Conservation (phyloP, 2,888 invertebrate genomes). For the Plutella xylostella region DNA sequence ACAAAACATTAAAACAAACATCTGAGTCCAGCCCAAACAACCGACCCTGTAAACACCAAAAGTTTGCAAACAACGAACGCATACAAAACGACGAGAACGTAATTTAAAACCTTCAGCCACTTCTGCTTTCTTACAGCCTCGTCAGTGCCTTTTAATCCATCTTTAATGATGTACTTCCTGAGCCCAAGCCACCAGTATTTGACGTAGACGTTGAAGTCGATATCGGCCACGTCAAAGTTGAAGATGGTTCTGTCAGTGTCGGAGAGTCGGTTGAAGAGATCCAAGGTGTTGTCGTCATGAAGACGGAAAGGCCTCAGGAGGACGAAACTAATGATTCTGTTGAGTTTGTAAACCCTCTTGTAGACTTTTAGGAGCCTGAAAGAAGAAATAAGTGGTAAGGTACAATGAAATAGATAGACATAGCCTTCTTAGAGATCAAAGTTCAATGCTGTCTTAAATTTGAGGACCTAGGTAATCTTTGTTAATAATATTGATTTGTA, state of each 20-base stretch:
- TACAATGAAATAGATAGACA: not conserved
- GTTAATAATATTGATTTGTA: not conserved
- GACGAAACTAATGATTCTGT: constrained; percentile 10
- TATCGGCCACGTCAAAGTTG: constrained; percentile 11
- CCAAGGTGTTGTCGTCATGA: constrained; percentile 10
- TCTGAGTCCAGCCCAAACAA: too few relatives aligned
- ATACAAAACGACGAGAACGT: constrained; percentile 9
- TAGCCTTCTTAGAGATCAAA: not conserved
- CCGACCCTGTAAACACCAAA: too few relatives aligned
- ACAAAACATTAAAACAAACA: too few relatives aligned
- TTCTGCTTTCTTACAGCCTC: constrained; percentile 11
- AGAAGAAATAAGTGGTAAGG: not conserved
- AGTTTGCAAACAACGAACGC: not conserved
- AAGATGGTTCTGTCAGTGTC: constrained; percentile 11
- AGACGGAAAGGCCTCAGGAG: constrained; percentile 10
- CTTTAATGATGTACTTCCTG: constrained; percentile 15
- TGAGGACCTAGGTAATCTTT: not conserved
- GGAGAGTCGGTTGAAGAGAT: constrained; percentile 6
- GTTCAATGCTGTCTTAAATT: not conserved
- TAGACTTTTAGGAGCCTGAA: constrained; percentile 13
- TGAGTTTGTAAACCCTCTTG: constrained; percentile 11
- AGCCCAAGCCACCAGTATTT: constrained; percentile 13
- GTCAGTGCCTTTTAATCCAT: constrained; percentile 11
- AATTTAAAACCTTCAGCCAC: constrained; percentile 10
- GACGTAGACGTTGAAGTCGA: constrained; percentile 9